Percentiles rank a stretch among this genome's conserved stretches.
Conservation (phyloP, 2,888 invertebrate species). For the Cyclophora albipunctata region DNA sequence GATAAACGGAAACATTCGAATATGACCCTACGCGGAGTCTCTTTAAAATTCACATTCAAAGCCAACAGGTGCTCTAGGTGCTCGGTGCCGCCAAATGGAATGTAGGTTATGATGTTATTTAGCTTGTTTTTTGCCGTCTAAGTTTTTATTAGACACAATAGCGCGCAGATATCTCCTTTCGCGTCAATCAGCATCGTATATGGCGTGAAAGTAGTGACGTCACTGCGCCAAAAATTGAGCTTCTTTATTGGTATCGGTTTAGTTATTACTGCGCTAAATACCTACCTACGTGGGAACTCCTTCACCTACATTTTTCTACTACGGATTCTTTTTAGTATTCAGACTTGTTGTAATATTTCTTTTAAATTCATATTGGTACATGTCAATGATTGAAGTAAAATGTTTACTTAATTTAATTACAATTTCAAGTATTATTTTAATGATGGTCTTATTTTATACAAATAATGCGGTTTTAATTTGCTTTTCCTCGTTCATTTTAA, state of each 20-base stretch:
- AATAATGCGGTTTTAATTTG: too few relatives aligned
- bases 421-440: too few relatives aligned
- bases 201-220: slow-evolving; percentile 70
- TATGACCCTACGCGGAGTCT: slow-evolving; percentile 59
- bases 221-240: slow-evolving; percentile 54
- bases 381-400: background rate
- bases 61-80: slow-evolving; percentile 40
- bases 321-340: background rate
- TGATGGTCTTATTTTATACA: too few relatives aligned
- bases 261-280: slow-evolving; percentile 37
- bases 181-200: slow-evolving; percentile 65
- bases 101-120: slow-evolving; percentile 74
- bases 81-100: slow-evolving; percentile 56
- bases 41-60: slow-evolving; percentile 68
- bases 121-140: slow-evolving; percentile 62
- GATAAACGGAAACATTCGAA: slow-evolving; percentile 67
- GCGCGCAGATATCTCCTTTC: slow-evolving; percentile 62
- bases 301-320: slow-evolving; percentile 21
- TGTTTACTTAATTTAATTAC: background rate
- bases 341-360: background rate
- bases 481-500: too few relatives aligned
- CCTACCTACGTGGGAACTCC: slow-evolving; percentile 30
- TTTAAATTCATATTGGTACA: background rate
- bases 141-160: slow-evolving; percentile 57
- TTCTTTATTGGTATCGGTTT: slow-evolving; percentile 8